Conservation (phyloP, 2,113 vertebrate genomes). For the Pyrgilauda ruficollis region DNA sequence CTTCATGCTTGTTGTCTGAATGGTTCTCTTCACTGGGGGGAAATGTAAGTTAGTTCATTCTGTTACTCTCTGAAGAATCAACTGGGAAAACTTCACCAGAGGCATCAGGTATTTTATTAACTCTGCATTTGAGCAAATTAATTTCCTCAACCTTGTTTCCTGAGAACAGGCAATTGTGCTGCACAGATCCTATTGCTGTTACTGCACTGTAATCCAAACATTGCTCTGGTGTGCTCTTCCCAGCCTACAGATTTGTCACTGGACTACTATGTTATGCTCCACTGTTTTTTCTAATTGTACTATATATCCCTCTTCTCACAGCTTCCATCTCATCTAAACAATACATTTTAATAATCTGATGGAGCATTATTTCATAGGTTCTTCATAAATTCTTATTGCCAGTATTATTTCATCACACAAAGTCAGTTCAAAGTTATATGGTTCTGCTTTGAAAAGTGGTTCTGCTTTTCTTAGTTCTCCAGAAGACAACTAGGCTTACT, state of each 20-base stretch:
- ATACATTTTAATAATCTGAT: neutral
- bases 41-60: neutral
- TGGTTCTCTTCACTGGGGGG: neutral
- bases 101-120: neutral
- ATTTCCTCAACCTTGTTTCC: neutral
- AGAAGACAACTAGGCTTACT: neutral
- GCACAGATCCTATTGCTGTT: neutral
- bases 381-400: neutral
- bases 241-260: neutral
- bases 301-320: neutral
- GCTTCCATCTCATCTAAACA: neutral
- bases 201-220: neutral
- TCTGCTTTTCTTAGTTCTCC: neutral
- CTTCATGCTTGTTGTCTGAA: neutral
- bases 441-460: neutral
- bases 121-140: neutral
- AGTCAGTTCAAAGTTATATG: neutral
- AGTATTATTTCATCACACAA: neutral
- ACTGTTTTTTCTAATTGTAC: neutral
- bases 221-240: neutral
- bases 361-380: neutral
- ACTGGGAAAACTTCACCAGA: neutral
- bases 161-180: neutral
- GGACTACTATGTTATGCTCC: neutral
- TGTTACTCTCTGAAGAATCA: neutral